phyloP scores from a whole-genome alignment of 2,797 vertebrate species.

The Eidolon dupreanum region DNA sequence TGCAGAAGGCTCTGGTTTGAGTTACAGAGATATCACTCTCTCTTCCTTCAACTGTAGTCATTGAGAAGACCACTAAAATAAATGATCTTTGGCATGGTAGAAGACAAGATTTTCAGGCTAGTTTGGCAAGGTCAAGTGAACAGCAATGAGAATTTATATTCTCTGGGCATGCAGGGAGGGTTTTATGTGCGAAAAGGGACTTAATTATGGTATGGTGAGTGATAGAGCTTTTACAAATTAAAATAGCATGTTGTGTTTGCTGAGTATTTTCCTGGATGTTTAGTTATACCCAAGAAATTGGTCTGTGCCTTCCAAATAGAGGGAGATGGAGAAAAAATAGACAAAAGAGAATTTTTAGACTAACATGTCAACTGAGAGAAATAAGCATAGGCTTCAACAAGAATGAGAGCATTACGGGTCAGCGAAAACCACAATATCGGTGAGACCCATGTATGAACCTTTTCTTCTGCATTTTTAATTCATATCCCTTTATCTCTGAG shows the following conservation, averaged over 20 bases:
- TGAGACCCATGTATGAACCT: background rate
- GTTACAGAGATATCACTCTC: slow-evolving; percentile 66
- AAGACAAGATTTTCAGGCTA: slow-evolving; percentile 16
- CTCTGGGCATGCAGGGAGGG: background rate
- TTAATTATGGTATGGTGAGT: slow-evolving; percentile 26
- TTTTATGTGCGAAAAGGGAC: background rate
- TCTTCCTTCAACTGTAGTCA: slow-evolving; percentile 21
- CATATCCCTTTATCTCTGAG: background rate
- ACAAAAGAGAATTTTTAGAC: background rate
- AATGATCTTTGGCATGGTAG: background rate
- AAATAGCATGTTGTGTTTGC: slow-evolving; percentile 19
- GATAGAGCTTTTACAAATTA: background rate
- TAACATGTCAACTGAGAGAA: background rate
- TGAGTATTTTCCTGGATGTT: slow-evolving; percentile 24
- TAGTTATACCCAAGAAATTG: background rate
- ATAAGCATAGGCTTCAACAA: background rate
- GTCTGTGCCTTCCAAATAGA: background rate
- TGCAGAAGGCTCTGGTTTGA: slow-evolving; percentile 38
- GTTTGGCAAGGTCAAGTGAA: slow-evolving; percentile 56
- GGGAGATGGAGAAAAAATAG: background rate
- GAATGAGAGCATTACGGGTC: background rate
- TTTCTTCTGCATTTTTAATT: background rate
- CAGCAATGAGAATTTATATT: slow-evolving; percentile 12
- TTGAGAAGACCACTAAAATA: slow-evolving; percentile 36
- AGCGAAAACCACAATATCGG: background rate